Base-by-base conservation (phyloP, 2,797 vertebrate genomes). In the Cirrhinus mrigala region DNA sequence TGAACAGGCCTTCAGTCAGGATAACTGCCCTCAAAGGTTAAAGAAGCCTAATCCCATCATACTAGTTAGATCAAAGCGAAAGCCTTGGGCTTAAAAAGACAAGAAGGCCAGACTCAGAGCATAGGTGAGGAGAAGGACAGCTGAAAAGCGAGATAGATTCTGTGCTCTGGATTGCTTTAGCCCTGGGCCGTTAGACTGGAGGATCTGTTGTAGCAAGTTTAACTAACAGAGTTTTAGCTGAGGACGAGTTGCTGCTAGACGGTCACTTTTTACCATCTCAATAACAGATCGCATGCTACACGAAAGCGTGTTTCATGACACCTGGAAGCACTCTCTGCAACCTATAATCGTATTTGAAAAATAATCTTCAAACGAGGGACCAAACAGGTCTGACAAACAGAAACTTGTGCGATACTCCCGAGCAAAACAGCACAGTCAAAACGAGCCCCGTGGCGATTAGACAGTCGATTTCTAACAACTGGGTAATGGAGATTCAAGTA, bases 121-220 rank as follows among this genome's bases (percentile, higher is more conserved):
- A 16, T 4, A 77, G 40, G 24, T 46, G 40, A 74, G 46, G 1
- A 37, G 54, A 70, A 81, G 8, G 6, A 60, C 58, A 75, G 70
- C 3, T 27, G 58, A 20, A 29, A 79, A 22, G 40, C 2, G 1
- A 83, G 71, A 52, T 40, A 18, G 29, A 83, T 64, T 83, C 22
- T 52, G 7, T 11, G 52, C 52, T 68, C 20, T 73, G 18, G 44
- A 54, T 62, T 37, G 58, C 79, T 52, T 40, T 33, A 62, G 70
- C 88, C 64, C 14, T 2, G 4, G 84, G 82, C 74, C 15, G 3
- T 84, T 46, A 33, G 3, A 22, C 27, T 69, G 24, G 14, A 66
- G 27, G 84, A 87, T 86, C 40, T 89, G 88, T 82, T 69, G 73
- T 29, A 79, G 88, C 88, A 87, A 48, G 88, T 68, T 82, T 74